Conservation (phyloP, 2,888 invertebrate species). For the Phengaris arion region DNA sequence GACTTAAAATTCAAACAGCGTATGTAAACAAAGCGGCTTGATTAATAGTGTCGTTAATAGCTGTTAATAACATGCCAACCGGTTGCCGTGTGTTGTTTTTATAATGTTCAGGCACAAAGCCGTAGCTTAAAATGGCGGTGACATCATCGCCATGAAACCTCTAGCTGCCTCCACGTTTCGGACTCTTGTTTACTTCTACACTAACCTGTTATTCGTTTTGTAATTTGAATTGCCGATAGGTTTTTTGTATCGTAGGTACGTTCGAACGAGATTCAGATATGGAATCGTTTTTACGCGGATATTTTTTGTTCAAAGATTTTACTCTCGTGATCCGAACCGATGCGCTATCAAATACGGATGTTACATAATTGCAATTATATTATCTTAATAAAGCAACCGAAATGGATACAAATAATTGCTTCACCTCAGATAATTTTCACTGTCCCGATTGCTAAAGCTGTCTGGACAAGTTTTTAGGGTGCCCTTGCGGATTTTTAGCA, state of each 20-base stretch:
- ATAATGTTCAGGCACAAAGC: conserved; percentile 38
- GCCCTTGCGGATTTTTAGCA: conserved; percentile 53
- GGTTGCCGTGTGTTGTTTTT: conserved; percentile 39
- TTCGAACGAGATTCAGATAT: conserved; percentile 34
- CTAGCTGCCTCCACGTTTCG: conserved; percentile 40
- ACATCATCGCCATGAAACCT: conserved; percentile 43
- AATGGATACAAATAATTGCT: conserved; percentile 2
- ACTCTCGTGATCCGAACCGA: conserved; percentile 32
- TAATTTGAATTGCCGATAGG: conserved; percentile 44
- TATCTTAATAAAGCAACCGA: conserved; percentile 7
- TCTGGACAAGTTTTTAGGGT: conserved; percentile 51
- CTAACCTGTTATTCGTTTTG: conserved; percentile 48
- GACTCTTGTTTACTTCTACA: conserved; percentile 46
- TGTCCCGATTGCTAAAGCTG: conserved; percentile 43
- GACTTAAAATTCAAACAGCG: conserved; percentile 21
- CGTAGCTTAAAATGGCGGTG: conserved; percentile 42
- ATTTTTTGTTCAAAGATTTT: conserved; percentile 33
- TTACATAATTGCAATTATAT: conserved; percentile 10
- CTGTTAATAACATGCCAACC: conserved; percentile 35
- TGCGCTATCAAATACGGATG: conserved; percentile 30
- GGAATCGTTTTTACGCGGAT: conserved; percentile 39
- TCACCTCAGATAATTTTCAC: background rate
- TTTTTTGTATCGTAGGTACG: conserved; percentile 40
- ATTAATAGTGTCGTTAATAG: conserved; percentile 45
- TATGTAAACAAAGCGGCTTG: conserved; percentile 30